Percentiles rank a stretch among this genome's conserved stretches.
phyloP scores from a whole-genome alignment of 2,888 invertebrate species.

The Nemoura dubitans region DNA sequence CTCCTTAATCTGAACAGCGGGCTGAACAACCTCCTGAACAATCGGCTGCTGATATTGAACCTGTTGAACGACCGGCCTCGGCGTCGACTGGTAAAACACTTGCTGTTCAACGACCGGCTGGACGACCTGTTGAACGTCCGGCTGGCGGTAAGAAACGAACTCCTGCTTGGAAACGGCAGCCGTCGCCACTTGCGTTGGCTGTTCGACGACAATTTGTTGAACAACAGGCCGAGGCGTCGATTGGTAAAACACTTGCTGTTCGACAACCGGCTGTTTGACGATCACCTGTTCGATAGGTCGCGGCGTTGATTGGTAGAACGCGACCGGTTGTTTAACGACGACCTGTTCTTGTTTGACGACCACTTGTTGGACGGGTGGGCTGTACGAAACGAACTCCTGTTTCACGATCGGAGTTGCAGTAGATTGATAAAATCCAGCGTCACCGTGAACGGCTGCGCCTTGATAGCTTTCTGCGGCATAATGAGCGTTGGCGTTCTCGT shows the following conservation, averaged over 20 bases:
- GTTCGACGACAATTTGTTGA: neutral
- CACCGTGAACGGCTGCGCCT: neutral
- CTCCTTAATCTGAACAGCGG: constrained; percentile 39
- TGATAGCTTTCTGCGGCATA: neutral
- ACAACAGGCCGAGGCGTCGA: neutral
- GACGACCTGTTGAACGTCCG: neutral
- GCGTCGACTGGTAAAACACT: constrained; percentile 17
- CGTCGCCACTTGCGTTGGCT: neutral
- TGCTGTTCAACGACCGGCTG: constrained; percentile 23
- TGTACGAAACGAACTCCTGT: constrained; percentile 2
- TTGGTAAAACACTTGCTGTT: neutral
- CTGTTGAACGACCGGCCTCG: constrained; percentile 22
- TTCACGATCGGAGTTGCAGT: neutral
- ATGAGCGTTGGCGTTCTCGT: neutral
- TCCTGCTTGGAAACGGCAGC: constrained; percentile 22
- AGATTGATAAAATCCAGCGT: constrained; percentile 3
- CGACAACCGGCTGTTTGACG: neutral
- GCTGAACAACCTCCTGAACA: constrained; percentile 45
- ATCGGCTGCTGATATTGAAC: neutral
- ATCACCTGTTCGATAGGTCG: neutral
- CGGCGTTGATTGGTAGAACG: neutral
- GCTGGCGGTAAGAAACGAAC: neutral
- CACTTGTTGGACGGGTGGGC: neutral
- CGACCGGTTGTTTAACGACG: neutral
- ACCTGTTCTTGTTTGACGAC: constrained; percentile 1